Percentiles rank a stretch among this genome's conserved stretches.
phyloP scores from a whole-genome alignment of 1,140 invertebrate genomes.

The Sminthurides bifidus region DNA sequence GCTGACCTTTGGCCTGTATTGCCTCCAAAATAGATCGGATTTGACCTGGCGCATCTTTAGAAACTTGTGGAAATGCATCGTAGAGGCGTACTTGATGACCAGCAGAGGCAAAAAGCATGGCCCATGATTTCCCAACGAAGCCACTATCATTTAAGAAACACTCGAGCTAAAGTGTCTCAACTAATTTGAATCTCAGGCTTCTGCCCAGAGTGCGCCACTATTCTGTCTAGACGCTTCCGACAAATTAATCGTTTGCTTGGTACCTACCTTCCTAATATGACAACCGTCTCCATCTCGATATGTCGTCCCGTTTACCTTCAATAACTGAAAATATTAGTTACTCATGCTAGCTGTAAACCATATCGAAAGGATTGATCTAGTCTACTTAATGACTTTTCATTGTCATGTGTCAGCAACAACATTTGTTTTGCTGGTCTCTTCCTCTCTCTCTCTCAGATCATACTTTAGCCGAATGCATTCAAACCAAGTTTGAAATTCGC shows the following conservation, averaged over 20 bases:
- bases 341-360: too few species aligned
- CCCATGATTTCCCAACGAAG: conserved; percentile 84
- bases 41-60: conserved; percentile 57
- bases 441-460: too few species aligned
- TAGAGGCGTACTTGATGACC: conserved; percentile 76
- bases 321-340: too few species aligned
- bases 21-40: conserved; percentile 58
- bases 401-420: too few species aligned
- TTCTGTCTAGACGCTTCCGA: too few species aligned
- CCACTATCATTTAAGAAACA: conserved; percentile 50
- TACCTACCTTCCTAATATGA: conserved; percentile 50
- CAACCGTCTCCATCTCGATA: conserved; percentile 45
- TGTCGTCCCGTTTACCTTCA: background rate
- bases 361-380: too few species aligned
- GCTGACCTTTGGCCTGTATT: conserved; percentile 54
- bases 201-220: background rate
- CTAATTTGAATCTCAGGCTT: background rate
- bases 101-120: conserved; percentile 87
- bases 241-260: too few species aligned
- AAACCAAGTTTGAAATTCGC: too few species aligned
- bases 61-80: conserved; percentile 64
- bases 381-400: too few species aligned
- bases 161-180: background rate
- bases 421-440: too few species aligned
- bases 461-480: too few species aligned